Evolutionary conservation across 92 coral and sea anemone species (phyloP), one percentile per base, ranked within the genome.

Genomic region (Blastomussa wellsi): DNA sequence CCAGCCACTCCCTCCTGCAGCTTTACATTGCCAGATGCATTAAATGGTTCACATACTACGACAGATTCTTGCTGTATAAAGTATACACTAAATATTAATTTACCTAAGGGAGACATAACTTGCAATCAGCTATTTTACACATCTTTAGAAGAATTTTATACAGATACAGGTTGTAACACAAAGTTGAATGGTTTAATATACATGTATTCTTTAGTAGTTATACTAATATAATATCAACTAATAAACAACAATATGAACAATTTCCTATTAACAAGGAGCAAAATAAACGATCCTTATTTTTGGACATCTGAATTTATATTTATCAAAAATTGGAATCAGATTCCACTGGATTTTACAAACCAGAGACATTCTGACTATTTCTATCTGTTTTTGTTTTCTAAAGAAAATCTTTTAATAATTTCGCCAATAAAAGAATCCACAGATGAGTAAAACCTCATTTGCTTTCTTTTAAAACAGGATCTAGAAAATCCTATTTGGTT

Each of bases 381-480:
- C 17, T 64, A 57, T 32, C 81, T 22, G 20, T 59, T n/a, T 39
- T 38, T 66, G 53, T 19, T 57, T 82, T 35, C 35, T 71, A 82
- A 82, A 35, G 66, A 68, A 67, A 67, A 67, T 80, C 28, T 49
- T 82, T 70, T 37, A 14, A 37, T 26, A n/a, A n/a, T n/a, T n/a
- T 35, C 36, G 37, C 9, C 29, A 28, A 76, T 82, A 51, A 81
- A 52, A 71, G 26, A 82, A 3, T 68, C 33, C 16, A 17, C n/a
- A n/a, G 65, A 72, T 49, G 78, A 72, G 53, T 53, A 33, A 71
- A 71, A 82, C 77, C 86, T 53, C 67, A 48, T 70, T 53, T 28
- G 24, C 4, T 17, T 51, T 31, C 14, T 57, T 74, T 52, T 52
- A 20, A 20, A 13, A 26, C 4, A 32, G 37, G 14, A 28, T 52